Conservation (phyloP, 2,113 vertebrate genomes). For the Chitala chitala region DNA sequence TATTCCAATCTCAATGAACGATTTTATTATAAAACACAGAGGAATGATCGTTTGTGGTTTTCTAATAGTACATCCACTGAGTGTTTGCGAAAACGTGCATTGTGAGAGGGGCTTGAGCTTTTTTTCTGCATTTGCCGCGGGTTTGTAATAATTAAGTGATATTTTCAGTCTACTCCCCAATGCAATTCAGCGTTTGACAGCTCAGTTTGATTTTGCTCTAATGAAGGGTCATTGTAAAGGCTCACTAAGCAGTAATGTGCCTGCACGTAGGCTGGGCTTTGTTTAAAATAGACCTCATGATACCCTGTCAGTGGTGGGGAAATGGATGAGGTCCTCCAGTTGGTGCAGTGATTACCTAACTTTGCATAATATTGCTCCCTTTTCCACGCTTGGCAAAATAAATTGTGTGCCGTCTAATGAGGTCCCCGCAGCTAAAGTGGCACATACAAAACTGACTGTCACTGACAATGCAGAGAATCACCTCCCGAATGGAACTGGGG, state of each 20-base stretch:
- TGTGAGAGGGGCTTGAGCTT: slow-evolving; percentile 2
- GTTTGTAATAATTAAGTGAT: neutral
- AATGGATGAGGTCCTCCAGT: neutral
- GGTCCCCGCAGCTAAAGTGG: neutral
- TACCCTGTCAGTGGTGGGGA: neutral
- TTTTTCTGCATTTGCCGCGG: too few relatives aligned
- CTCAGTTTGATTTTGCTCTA: slow-evolving; percentile 15
- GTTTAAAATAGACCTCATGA: slow-evolving; percentile 1
- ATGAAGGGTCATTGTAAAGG: slow-evolving; percentile 10
- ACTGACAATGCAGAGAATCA: neutral
- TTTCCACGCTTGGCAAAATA: neutral
- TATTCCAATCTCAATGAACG: neutral
- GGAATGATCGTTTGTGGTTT: neutral
- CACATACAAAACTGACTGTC: neutral
- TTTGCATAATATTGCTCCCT: slow-evolving; percentile 19
- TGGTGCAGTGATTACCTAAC: neutral
- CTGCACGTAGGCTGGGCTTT: neutral
- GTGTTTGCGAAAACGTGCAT: slow-evolving; percentile 1
- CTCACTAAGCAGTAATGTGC: slow-evolving; percentile 2
- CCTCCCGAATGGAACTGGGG: neutral
- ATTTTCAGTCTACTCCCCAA: neutral
- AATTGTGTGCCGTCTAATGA: neutral
- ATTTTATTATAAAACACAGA: neutral
- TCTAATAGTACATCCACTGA: neutral
- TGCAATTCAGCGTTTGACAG: slow-evolving; percentile 19